phyloP scores from a whole-genome alignment of 1,140 invertebrate genomes.

The Babylonia areolata region DNA sequence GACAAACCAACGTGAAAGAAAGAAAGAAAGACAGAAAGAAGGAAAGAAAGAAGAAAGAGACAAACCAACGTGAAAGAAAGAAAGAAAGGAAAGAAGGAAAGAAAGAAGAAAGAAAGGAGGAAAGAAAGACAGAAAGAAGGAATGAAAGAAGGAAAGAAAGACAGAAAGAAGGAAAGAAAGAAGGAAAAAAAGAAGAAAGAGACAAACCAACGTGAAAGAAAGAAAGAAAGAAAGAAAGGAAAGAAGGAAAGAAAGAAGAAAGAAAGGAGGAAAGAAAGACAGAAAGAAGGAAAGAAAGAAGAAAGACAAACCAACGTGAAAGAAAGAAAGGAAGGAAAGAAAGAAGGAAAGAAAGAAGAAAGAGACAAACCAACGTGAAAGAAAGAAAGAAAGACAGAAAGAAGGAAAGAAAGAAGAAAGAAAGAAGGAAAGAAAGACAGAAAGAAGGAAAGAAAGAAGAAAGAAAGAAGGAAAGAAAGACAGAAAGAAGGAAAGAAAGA shows the following conservation, averaged over 20 bases:
- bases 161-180: not conserved
- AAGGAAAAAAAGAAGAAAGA: no score
- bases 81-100: not conserved
- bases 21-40: not conserved
- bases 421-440: not conserved
- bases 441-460: not conserved
- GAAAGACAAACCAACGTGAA: not conserved
- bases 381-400: no score
- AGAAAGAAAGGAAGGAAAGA: not conserved
- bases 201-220: no score
- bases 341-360: no score
- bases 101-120: constrained; percentile 24
- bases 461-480: not conserved
- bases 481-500: not conserved
- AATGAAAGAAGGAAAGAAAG: not conserved
- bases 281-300: not conserved
- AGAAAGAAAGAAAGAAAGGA: no score
- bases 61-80: not conserved
- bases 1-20: not conserved
- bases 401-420: no score
- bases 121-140: constrained; percentile 14
- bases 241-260: no score
- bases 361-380: not conserved
- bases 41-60: not conserved
- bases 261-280: no score